Conservation (phyloP, 2,113 vertebrate species). For the human (Homo sapiens) region DNA sequence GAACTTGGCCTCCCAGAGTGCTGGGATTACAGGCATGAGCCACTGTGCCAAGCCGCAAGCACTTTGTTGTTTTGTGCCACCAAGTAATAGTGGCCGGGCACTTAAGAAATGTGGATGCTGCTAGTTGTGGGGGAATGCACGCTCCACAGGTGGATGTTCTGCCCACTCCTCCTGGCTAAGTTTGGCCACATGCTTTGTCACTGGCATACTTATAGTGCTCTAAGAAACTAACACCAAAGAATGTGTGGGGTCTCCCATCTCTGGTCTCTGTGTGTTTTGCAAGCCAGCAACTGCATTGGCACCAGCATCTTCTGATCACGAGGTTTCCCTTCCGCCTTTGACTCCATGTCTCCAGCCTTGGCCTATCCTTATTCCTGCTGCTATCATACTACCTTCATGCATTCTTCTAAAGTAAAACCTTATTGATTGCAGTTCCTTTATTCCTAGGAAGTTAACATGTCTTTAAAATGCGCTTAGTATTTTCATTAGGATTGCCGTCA, state of each 20-base stretch:
- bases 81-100: background rate
- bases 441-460: background rate
- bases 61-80: background rate
- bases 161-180: background rate
- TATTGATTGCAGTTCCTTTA: background rate
- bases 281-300: background rate
- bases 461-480: background rate
- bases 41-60: too few relatives aligned
- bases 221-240: background rate
- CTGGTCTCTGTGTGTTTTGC: background rate
- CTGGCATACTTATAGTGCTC: background rate
- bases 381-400: background rate
- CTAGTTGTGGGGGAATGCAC: fast-evolving
- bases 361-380: background rate
- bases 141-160: background rate
- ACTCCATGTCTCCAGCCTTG: too few relatives aligned
- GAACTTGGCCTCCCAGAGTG: too few relatives aligned
- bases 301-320: background rate
- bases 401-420: background rate
- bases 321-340: background rate
- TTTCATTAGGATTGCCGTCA: background rate
- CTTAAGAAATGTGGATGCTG: background rate
- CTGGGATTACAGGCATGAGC: too few relatives aligned
- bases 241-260: fast-evolving
- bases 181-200: background rate